Evolutionary conservation across 2,888 invertebrate genomes (phyloP), one percentile per base, ranked within the genome.

Genomic region (Philopedon plagiatum): DNA sequence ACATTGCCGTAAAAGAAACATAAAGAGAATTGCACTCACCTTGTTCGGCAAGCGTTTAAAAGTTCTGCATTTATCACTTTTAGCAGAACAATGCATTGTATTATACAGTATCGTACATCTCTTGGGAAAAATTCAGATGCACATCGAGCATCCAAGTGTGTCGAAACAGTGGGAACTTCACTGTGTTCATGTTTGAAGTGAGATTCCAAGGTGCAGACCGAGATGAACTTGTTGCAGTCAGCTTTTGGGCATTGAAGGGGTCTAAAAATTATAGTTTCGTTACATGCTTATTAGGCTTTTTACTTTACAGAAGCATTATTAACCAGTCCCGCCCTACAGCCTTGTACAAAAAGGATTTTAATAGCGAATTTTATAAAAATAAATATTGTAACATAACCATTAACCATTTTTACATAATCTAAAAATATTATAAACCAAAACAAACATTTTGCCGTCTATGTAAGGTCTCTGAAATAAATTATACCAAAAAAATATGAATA

Each of bases 111-210:
- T 74, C 80, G 77, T 4, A 84, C 67, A 71, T 81, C 80, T 67
- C 78, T 80, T 9, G 81, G 80, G 67, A 78, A 76, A 74, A 85
- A 82, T 73, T 82, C 80, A 49, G 83, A 71, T 1, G 81, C 80
- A 69, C 81, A 83, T 74, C 83, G 77, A 11, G 80, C 77, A 67
- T 83, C 82, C 56, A 82, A 76, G 54, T 79, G 72, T 1, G 82
- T 82, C 5, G 77, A 69, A n/a, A 83, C 77, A 21, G 79, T 77
- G 0, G 82, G 80, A 3, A 84, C 80, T 69, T 81, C 80, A 63
- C 81, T 82, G 73, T 90, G 90, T 77, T 90, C 90, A 77, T 89
- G 89, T 68, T 87, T 83, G 74, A 89, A 90, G 79, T 90, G 90
- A 49, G 86, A 84, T 13, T 86, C 84, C 2, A 89, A 80, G 0